Evolutionary conservation across 2,113 vertebrate genomes (phyloP), one percentile per base, ranked within the genome.

Genomic region (Gambusia affinis): DNA sequence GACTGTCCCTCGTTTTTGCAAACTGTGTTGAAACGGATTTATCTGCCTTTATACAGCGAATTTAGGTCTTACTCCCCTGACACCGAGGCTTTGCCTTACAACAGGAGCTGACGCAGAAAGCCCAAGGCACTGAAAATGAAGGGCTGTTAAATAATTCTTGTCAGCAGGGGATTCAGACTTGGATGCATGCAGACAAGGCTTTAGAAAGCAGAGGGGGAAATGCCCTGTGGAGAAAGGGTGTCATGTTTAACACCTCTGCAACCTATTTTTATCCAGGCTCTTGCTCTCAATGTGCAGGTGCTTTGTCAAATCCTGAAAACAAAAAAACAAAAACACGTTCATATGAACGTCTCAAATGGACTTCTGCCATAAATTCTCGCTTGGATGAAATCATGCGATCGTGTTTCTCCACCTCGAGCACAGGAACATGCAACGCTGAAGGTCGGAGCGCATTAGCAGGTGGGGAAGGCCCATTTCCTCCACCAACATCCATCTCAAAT

Each of bases 81-180:
- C 82, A 78, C 65, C 61, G 60, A 86, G 72, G 75, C 78, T 82
- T 83, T 85, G 71, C 81, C 80, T 80, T 85, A 84, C 88, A 88
- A 82, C 84, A 80, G 60, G 62, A 74, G 84, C 78, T 77, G 85
- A 85, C 80, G 89, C 84, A 83, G 78, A 83, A 85, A 91, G 84
- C 90, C 87, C 69, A 82, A 72, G 85, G 88, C 80, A 5, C 70
- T 79, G 70, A 74, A 87, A 88, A 87, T 81, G 82, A 89, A 84
- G 76, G 79, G 77, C 75, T 86, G 82, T 89, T 89, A 88, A 89
- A 90, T 88, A 81, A 68, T 89, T 78, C 84, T 76, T 85, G 88
- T 85, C 85, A 87, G 85, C 64, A 76, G 72, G 74, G 72, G 84
- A 33, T 37, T 85, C 66, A 79, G 70, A 85, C 73, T 78, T 73